A percentile compares a stretch with the other conserved stretches of the same genome.
Evolutionary conservation across 2,113 vertebrate genomes (phyloP).

Genomic region (Neotoma lepida): DNA sequence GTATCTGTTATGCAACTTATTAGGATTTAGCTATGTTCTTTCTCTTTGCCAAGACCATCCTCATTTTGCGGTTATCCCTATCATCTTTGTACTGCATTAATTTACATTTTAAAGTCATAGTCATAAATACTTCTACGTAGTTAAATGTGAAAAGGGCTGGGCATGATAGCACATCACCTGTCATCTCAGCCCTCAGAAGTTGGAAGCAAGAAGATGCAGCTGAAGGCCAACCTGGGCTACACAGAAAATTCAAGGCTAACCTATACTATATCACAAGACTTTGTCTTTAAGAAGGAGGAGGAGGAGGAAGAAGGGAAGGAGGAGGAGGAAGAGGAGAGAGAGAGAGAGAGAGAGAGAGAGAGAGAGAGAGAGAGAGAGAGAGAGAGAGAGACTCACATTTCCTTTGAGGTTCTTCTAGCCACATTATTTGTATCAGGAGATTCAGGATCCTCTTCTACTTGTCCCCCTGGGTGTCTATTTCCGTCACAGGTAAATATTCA

Average conservation of each 20-base stretch:
- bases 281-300: not conserved
- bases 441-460: not conserved
- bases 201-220: not conserved
- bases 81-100: not conserved
- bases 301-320: not conserved
- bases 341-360: not conserved
- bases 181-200: not conserved
- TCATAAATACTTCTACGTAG: not conserved
- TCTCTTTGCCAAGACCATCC: not conserved
- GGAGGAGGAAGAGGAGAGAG: not conserved
- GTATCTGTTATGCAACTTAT: not conserved
- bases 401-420: not conserved
- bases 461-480: not conserved
- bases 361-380: not conserved
- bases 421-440: constrained; percentile 16
- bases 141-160: constrained; percentile 12
- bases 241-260: not conserved
- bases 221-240: not conserved
- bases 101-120: constrained; percentile 2
- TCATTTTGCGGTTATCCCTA: not conserved
- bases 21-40: not conserved
- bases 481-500: constrained; percentile 23
- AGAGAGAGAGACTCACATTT: constrained; percentile 52
- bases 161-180: too few relatives aligned
- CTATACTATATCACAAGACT: not conserved